phyloP scores from a whole-genome alignment of 1,140 invertebrate species.

The Schmidtea mediterranea region DNA sequence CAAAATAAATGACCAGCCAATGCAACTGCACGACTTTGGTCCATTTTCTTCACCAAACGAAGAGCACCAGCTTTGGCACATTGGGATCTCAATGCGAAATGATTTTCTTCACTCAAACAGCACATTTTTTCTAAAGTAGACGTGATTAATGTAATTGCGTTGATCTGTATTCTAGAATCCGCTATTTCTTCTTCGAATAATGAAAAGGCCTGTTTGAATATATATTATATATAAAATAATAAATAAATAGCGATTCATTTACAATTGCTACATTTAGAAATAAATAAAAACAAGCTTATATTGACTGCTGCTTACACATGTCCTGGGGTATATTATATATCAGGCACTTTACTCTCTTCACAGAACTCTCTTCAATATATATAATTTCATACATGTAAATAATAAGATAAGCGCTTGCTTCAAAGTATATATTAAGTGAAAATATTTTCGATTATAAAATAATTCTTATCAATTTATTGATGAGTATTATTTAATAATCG shows the following conservation, averaged over 20 bases:
- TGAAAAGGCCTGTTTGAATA: slow-evolving; percentile 46
- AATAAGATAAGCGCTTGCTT: too few species aligned
- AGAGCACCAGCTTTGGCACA: slow-evolving; percentile 60
- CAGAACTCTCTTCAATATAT: too few species aligned
- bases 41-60: slow-evolving; percentile 82
- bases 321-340: too few species aligned
- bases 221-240: neutral
- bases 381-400: neutral
- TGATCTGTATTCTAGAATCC: slow-evolving; percentile 78
- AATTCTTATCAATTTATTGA: too few species aligned
- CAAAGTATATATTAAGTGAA: too few species aligned
- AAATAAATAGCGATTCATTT: neutral
- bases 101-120: slow-evolving; percentile 67
- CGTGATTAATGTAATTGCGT: slow-evolving; percentile 75
- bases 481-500: too few species aligned
- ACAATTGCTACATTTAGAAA: too few species aligned
- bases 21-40: slow-evolving; percentile 69
- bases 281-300: too few species aligned
- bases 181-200: slow-evolving; percentile 94
- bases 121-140: slow-evolving; percentile 70
- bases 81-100: slow-evolving; percentile 73
- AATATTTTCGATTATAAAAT: too few species aligned
- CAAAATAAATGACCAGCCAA: slow-evolving; percentile 80
- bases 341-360: too few species aligned
- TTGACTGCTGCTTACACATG: too few species aligned